Evolutionary conservation across 1,140 invertebrate genomes (phyloP), one percentile per base, ranked within the genome.

Genomic region (Psilanteris sp.): DNA sequence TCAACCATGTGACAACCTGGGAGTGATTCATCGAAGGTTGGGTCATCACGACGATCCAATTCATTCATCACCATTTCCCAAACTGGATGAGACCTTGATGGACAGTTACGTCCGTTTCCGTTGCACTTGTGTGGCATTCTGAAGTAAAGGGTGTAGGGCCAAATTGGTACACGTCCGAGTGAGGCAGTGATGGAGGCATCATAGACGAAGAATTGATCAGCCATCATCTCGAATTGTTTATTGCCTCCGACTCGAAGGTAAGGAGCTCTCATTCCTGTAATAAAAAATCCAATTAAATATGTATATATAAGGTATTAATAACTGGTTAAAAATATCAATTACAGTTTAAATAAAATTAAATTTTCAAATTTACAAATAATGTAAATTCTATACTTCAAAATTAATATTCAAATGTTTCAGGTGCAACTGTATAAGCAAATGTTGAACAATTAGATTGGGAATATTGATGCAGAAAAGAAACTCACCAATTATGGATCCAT

Each of bases 21-120:
- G 27, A 97, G 89, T 0, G 93, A 95, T 86, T 97, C 96, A 80
- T 97, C 95, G 82, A 96, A 96, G 0, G 94, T 94, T 1, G 95
- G 95, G 82, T 97, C 95, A 82, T 97, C 96, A 85, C 96, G 91
- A 84, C 96, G 92, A 89, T 97, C 96, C 72, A 97, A 87, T 85
- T 97, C 96, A 87, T 97, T 97, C 94, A 97, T 96, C 14, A 97
- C 96, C 92, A 97, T 97, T 89, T 97, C 96, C 96, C 96, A 97
- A 27, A 97, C 94, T 24, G 96, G 95, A 79, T 97, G 96, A 68
- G 94, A 95, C 79, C 95, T 90, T 16, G 94, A 96, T 11, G 96
- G 96, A 81, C 96, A 97, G 81, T 96, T 97, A 78, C 96, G 94
- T 8, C 94, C 94, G 84, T 97, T 97, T 68, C 96, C 96, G 84